Base-by-base conservation (phyloP, 2,113 vertebrate genomes). In the Sebastes fasciatus region DNA sequence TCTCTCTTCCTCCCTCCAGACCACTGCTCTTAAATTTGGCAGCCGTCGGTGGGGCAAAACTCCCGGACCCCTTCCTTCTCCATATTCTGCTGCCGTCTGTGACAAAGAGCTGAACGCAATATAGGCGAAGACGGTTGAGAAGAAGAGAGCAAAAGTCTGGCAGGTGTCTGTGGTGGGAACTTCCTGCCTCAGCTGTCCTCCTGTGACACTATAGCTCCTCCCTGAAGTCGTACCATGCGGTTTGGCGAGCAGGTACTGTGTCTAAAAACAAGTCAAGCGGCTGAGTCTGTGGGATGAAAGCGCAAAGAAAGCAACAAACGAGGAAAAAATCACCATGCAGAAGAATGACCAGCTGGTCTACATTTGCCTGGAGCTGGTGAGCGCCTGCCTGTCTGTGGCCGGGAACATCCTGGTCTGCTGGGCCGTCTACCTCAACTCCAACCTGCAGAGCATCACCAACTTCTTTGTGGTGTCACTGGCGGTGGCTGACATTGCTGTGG, bases 321-420 rank as follows among this genome's bases (percentile, higher is more conserved):
- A 74, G 69, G 72, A 86, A 83, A 70, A 61, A 68, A 77, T 55
- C 85, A 95, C 93, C 95, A 97, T 97, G 96, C 92, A 94, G 95
- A 89, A 76, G 77, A 83, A 71, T 89, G 90, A 88, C 81, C 93
- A 92, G 52, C 58, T 96, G 72, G 84, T 94, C 88, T 99, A 99
- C 77, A 96, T 98, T 74, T 80, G 87, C 69, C 94, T 99, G 94
- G 98, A 99, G 87, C 93, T 99, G 92, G 92, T 96, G 92, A 98
- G 99, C 0, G 98, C 98, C 0, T 92, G 94, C 74, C 89, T 99
- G 95, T 96, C 98, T 52, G 93, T 99, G 85, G 86, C 96, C 82
- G 98, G 98, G n/a, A 99, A 99, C 19, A 89, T 98, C 80, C 94
- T 99, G 86, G 98, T 99, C 86, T 98, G 97, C 95, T 99, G 98